Percentiles rank a stretch among this genome's conserved stretches.
phyloP scores from a whole-genome alignment of 2,797 vertebrate species.

The Gymnoscopelus microlampas region DNA sequence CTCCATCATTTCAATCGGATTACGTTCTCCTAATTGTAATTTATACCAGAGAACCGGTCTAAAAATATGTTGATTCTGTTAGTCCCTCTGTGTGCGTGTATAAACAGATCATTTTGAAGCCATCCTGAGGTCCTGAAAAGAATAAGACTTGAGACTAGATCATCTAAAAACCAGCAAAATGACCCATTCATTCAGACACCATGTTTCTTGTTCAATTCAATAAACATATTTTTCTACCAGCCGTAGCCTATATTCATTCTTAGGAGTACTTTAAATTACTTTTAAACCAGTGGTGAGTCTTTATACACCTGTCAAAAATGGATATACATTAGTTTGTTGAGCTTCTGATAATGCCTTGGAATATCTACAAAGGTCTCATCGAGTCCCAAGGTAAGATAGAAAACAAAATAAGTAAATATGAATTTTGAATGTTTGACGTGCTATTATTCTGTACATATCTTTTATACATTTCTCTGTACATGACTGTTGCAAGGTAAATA shows the following conservation, averaged over 20 bases:
- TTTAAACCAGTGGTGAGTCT: neutral
- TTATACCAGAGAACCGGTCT: constrained; percentile 27
- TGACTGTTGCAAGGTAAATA: too few relatives aligned
- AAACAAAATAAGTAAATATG: neutral
- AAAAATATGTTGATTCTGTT: constrained; percentile 36
- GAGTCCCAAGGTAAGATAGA: constrained; percentile 72
- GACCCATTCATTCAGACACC: constrained; percentile 73
- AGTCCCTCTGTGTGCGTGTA: constrained; percentile 48
- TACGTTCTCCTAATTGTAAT: constrained; percentile 50
- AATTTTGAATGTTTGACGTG: constrained; percentile 18
- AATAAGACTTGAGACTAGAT: constrained; percentile 52
- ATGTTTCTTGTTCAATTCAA: constrained; percentile 89
- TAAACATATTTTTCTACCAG: constrained; percentile 95
- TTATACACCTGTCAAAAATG: neutral
- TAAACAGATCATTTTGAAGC: constrained; percentile 47
- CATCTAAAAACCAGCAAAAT: constrained; percentile 67
- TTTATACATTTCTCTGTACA: neutral
- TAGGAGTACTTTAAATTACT: constrained; percentile 18
- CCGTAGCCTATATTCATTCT: constrained; percentile 68
- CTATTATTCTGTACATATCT: neutral
- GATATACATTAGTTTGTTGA: constrained; percentile 25
- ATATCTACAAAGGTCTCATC: constrained; percentile 35
- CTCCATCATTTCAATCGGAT: constrained; percentile 52
- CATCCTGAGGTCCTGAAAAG: constrained; percentile 50
- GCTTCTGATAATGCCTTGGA: constrained; percentile 12